These are phyloP conservation scores for Fopius arisanus DNA, from an alignment of 1,140 invertebrate species.

Conservation along the genomic window DNA sequence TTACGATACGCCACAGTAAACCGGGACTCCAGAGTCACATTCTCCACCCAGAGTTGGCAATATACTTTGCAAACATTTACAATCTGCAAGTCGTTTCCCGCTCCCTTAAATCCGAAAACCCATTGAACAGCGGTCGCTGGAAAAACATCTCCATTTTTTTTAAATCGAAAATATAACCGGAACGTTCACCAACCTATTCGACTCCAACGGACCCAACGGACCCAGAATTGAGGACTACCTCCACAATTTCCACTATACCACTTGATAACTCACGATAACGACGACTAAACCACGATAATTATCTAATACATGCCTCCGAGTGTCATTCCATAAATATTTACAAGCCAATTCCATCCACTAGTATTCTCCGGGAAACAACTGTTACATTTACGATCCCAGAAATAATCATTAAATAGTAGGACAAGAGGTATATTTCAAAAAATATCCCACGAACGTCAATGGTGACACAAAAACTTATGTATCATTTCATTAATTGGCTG, in stretches of 20 bases:
- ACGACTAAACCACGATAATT: background rate
- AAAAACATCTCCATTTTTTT: background rate
- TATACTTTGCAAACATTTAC: conserved; percentile 16
- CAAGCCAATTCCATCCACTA: background rate
- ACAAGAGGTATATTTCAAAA: background rate
- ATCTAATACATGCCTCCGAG: background rate
- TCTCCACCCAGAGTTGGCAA: background rate
- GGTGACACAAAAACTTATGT: background rate
- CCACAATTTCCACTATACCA: background rate
- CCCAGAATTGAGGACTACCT: background rate
- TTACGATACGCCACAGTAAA: conserved; percentile 15
- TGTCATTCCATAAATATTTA: background rate
- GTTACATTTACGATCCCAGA: background rate
- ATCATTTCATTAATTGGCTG: conserved; percentile 7
- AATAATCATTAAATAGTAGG: background rate
- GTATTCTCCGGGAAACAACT: background rate
- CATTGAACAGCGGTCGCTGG: background rate
- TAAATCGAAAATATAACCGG: background rate
- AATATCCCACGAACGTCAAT: background rate
- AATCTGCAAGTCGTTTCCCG: conserved; percentile 10
- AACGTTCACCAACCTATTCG: background rate
- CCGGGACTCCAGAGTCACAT: background rate
- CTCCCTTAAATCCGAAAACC: background rate
- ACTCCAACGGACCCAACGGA: background rate
- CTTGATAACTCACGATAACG: background rate